Conservation (phyloP, 2,888 invertebrate genomes). For the Agelastica alni region DNA sequence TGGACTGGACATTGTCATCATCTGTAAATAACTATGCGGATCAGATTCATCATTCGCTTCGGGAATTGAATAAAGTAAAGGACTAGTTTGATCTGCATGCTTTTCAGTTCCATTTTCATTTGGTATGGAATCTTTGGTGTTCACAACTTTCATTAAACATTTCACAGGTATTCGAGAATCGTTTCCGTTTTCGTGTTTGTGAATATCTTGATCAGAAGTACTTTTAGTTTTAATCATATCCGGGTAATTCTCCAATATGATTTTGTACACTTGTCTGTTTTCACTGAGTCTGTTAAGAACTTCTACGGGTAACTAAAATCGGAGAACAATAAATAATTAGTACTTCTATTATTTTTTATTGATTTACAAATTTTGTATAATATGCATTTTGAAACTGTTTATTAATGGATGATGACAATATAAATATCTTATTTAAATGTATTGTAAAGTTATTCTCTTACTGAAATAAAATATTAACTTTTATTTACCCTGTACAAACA, state of each 20-base stretch:
- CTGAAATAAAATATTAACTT: too few species aligned
- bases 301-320: slow-evolving; percentile 66
- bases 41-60: slow-evolving; percentile 19
- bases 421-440: too few species aligned
- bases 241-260: slow-evolving; percentile 75
- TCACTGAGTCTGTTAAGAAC: slow-evolving; percentile 66
- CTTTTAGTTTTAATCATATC: slow-evolving; percentile 67
- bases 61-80: slow-evolving; percentile 39
- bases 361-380: background rate
- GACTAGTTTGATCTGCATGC: slow-evolving; percentile 29
- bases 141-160: slow-evolving; percentile 66
- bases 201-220: slow-evolving; percentile 66
- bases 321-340: background rate
- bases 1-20: slow-evolving; percentile 83
- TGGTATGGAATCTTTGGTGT: slow-evolving; percentile 39
- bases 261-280: slow-evolving; percentile 70
- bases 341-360: background rate
- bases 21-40: slow-evolving; percentile 65
- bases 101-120: slow-evolving; percentile 20
- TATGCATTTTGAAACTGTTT: background rate
- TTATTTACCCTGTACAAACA: too few species aligned
- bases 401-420: too few species aligned
- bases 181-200: slow-evolving; percentile 47
- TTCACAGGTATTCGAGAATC: slow-evolving; percentile 61
- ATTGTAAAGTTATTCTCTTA: too few species aligned